These are phyloP conservation scores for Balaeniceps rex DNA, from an alignment of 2,113 vertebrate genomes.

Conservation along the genomic window DNA sequence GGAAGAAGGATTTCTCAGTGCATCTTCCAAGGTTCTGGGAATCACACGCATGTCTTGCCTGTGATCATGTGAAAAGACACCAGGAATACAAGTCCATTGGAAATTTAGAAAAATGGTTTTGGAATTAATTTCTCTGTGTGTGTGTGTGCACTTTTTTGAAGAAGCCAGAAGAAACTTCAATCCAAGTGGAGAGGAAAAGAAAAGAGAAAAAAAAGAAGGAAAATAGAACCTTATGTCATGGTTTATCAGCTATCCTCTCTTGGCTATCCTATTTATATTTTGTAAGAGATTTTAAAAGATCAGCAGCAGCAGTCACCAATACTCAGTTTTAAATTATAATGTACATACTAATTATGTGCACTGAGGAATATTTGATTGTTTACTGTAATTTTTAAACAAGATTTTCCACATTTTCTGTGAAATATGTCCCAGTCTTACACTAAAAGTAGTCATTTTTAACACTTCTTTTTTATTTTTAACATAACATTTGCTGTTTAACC, in stretches of 20 bases:
- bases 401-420: conserved; percentile 51
- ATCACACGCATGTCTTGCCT: conserved; percentile 94
- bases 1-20: conserved; percentile 93
- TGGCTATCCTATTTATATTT: conserved; percentile 66
- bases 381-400: conserved; percentile 48
- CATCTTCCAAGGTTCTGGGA: conserved; percentile 92
- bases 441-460: conserved; percentile 30
- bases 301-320: conserved; percentile 42
- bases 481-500: conserved; percentile 15
- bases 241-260: conserved; percentile 41
- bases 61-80: conserved; percentile 91
- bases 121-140: conserved; percentile 75
- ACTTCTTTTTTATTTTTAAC: conserved; percentile 20
- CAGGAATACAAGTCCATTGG: conserved; percentile 91
- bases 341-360: conserved; percentile 65
- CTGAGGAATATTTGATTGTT: conserved; percentile 69
- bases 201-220: not conserved
- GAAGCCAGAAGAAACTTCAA: conserved; percentile 33
- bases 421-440: not conserved
- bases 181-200: conserved; percentile 22
- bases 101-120: conserved; percentile 97
- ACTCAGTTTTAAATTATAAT: conserved; percentile 64
- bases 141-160: conserved; percentile 34
- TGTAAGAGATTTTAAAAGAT: conserved; percentile 63
- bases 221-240: not conserved